Evolutionary conservation across 2,797 vertebrate species (phyloP), one percentile per base, ranked within the genome.

Genomic region (Cirrhinus molitorella): DNA sequence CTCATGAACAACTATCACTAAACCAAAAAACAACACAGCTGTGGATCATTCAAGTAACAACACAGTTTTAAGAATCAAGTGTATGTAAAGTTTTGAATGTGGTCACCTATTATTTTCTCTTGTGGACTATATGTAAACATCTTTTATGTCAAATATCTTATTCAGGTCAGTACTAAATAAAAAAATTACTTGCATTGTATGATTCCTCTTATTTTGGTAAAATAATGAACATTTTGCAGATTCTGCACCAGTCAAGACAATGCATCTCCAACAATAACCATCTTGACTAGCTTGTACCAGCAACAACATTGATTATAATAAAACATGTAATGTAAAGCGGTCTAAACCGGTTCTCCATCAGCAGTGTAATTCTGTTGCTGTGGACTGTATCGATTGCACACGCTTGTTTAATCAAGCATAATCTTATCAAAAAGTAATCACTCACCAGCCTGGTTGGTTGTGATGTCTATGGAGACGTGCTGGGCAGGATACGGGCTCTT

Each of bases 361-460:
- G 59, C 21, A 53, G 3, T 19, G 28, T 65, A 49, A 21, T 59
- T 43, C n/a, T 25, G 74, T 21, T 78, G 23, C 40, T 65, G 40
- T 47, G 23, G 10, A 45, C 57, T 61, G 11, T 37, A 67, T 79
- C 37, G 45, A 79, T 53, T 51, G 43, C 25, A 47, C 49, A 47
- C 49, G 43, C 63, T n/a, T 11, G 77, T 17, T 40, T 25, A 79
- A 53, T 68, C 47, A 47, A 31, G 37, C 59, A n/a, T 49, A 78
- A 66, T 65, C 25, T 49, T 16, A 72, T 14, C 17, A 43, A 2
- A 45, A 70, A 40, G 53, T 16, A 75, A 82, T 87, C 21, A 65
- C 94, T 92, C 93, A 99, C 98, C 98, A 0, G 98, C 98, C 93
- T 99, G 98, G 93, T 99, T 99, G 85, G 98, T 99, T 89, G 98